Percentiles rank a stretch among this genome's conserved stretches.
Evolutionary conservation across 2,888 invertebrate genomes (phyloP).

Genomic region (Apeira syringaria): DNA sequence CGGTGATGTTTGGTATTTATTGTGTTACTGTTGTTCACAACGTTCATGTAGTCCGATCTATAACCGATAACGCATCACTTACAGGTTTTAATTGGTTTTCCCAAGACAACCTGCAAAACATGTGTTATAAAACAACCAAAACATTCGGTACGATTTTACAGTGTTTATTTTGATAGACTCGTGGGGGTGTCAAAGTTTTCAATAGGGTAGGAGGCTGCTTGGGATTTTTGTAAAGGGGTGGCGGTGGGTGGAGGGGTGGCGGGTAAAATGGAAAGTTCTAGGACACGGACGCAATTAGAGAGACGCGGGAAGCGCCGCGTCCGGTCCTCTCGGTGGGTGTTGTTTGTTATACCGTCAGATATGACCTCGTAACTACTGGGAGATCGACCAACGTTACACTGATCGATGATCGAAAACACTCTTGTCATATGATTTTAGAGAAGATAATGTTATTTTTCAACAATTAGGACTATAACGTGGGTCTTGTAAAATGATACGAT

Average conservation of each 20-base stretch:
- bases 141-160: slow-evolving; percentile 12
- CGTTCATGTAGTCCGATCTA: no score
- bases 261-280: slow-evolving; percentile 50
- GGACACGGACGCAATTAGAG: slow-evolving; percentile 50
- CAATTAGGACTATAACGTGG: no score
- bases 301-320: slow-evolving; percentile 37
- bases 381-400: no score
- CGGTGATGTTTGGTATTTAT: no score
- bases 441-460: no score
- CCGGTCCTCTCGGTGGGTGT: slow-evolving; percentile 42
- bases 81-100: background rate
- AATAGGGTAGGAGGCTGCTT: slow-evolving; percentile 31
- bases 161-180: slow-evolving; percentile 16
- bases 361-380: no score
- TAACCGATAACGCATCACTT: background rate
- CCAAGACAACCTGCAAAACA: background rate
- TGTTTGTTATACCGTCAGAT: slow-evolving; percentile 4
- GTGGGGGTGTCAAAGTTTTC: slow-evolving; percentile 35
- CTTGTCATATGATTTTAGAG: no score
- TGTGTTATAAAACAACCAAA: background rate
- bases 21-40: no score
- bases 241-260: slow-evolving; percentile 22
- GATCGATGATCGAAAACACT: no score
- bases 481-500: no score
- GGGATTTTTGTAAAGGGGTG: slow-evolving; percentile 36